Evolutionary conservation across 2,113 vertebrate genomes (phyloP), one percentile per base, ranked within the genome.

Genomic region (Callipepla californica): DNA sequence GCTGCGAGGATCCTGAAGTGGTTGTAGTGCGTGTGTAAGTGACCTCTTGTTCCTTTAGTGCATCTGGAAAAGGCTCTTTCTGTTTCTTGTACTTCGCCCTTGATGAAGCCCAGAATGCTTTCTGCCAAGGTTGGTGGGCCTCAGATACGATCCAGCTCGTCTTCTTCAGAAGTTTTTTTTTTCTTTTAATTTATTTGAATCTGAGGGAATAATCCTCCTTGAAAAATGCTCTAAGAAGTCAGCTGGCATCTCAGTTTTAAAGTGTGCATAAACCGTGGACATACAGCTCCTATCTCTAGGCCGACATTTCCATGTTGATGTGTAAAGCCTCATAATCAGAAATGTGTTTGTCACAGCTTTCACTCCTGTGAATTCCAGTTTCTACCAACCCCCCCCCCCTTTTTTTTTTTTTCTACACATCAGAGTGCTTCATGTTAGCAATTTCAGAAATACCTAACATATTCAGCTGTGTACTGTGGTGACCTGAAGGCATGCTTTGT

Each of bases 331-430:
- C 94, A 84, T 82, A 93, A 74, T 1, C 13, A 55, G 63, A 80
- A 92, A 36, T 86, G 6, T 87, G 66, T 91, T 90, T 92, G 85
- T 93, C 83, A 79, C 90, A 94, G 89, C 74, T 94, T 92, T 94
- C 62, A 28, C 53, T 91, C 72, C 48, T 82, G 77, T 85, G 78
- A 85, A 67, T 92, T 95, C 48, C 84, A 79, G n/a, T 76, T 48
- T 87, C 81, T 92, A n/a, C 81, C 67, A 65, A 80, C 13, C 7
- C 23, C 42, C 13, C 7, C 23, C 42, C 48, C 25, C 13, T 13
- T 25, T 50, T 25, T 2, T 92, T 67, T 59, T 5, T 32, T 59
- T 32, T 59, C 38, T 44, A 15, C 38, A 6, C 44, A 78, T 63
- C 63, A 84, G 78, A 74, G 32, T 90, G 57, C 28, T 67, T 88